Base-by-base conservation (phyloP, 2,797 vertebrate species). In the Anguilla anguilla region DNA sequence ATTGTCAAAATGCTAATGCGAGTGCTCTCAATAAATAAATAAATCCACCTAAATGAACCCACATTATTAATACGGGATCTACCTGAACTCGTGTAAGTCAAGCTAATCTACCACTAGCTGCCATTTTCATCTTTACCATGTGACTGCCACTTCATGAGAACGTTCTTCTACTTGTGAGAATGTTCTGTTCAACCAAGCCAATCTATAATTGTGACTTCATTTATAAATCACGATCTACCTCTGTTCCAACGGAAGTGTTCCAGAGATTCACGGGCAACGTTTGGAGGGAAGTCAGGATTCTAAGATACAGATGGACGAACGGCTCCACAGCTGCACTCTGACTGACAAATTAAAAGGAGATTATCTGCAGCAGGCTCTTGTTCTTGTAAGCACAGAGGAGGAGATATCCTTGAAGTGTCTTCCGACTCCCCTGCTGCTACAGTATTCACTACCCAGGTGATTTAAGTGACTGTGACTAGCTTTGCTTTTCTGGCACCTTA, bases 171-270 rank as follows among this genome's bases (percentile, higher is more conserved):
- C 43, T 46, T 46, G 43, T 46, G 43, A 6, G 10, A 77, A 43
- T 84, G 22, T 35, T 69, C 6, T 25, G 85, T 19, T 85, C 83
- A 28, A 39, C 69, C 57, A 67, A 53, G 17, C 87, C 49, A 28
- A 28, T 77, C 85, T 85, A 85, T 88, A 59, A 85, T 79, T 7
- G 51, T 59, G 87, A 57, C 55, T 88, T 79, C 43, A 84, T 88
- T 82, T 82, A 88, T 88, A 86, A 81, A 86, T 88, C 84, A 88
- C 72, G 57, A 88, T 81, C 55, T 74, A 22, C 25, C 19, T 86
- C 72, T 82, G 84, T 43, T 85, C 28, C 53, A 0, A 31, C 82
- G 43, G 84, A 85, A 88, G 69, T 74, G 74, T 86, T 88, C 85
- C 85, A 83, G 77, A 49, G 53, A 55, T 86, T 83, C 57, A 3